phyloP scores from a whole-genome alignment of 2,113 vertebrate genomes.

The Thamnaconus septentrionalis region DNA sequence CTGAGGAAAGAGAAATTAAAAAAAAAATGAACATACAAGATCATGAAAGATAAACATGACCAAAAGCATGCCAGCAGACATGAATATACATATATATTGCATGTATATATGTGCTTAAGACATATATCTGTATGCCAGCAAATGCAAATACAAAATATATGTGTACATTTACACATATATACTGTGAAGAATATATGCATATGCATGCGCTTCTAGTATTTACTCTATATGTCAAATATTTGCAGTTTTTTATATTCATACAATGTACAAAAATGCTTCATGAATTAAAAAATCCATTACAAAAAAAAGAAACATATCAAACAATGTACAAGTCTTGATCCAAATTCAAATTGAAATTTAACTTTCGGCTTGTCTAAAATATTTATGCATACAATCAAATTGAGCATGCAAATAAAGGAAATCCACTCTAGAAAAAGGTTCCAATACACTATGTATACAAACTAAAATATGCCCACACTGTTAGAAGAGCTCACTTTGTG shows the following conservation, averaged over 20 bases:
- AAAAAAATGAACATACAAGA: conserved; percentile 90
- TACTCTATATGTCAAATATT: conserved; percentile 84
- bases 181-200: conserved; percentile 81
- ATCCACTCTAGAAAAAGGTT: conserved; percentile 90
- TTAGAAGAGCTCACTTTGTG: conserved; percentile 84
- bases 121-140: conserved; percentile 78
- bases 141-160: conserved; percentile 79
- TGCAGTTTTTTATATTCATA: conserved; percentile 85
- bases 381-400: conserved; percentile 99
- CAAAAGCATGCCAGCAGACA: conserved; percentile 94
- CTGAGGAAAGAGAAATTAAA: conserved; percentile 77
- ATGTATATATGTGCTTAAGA: conserved; percentile 81
- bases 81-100: conserved; percentile 83
- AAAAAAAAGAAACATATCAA: conserved; percentile 99
- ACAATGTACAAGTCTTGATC: conserved; percentile 99
- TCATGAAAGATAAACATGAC: conserved; percentile 97
- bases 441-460: conserved; percentile 99
- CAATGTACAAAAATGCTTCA: conserved; percentile 99
- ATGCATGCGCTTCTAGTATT: conserved; percentile 81
- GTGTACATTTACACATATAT: conserved; percentile 78
- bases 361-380: conserved; percentile 97
- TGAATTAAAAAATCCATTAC: conserved; percentile 99
- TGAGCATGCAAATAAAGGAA: conserved; percentile 89
- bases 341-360: conserved; percentile 98
- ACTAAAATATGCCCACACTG: conserved; percentile 97